These are phyloP conservation scores for Sarcophilus harrisii DNA, from an alignment of 2,797 vertebrate species.

Conservation along the genomic window DNA sequence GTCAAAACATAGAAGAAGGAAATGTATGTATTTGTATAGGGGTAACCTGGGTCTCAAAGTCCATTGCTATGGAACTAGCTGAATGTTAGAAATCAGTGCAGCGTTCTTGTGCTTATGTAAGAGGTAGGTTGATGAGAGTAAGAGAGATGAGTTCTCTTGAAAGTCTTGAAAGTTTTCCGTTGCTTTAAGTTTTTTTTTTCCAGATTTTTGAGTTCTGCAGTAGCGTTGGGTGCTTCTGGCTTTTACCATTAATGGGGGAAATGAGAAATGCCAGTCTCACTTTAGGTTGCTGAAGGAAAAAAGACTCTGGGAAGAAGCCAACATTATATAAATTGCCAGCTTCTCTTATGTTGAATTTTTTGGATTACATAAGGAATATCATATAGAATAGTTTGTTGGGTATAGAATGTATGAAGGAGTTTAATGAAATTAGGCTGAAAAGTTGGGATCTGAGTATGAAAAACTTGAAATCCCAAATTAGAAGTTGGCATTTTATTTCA, in stretches of 20 bases:
- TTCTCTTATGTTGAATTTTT: neutral
- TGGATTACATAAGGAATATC: neutral
- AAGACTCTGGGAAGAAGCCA: neutral
- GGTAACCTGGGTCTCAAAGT: neutral
- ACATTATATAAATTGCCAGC: neutral
- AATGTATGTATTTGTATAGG: neutral
- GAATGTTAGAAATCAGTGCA: neutral
- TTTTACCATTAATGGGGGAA: neutral
- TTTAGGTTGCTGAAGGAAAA: neutral
- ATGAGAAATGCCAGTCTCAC: neutral
- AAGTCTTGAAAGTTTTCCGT: neutral
- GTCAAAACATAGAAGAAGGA: neutral
- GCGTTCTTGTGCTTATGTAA: neutral
- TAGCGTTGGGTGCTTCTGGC: neutral
- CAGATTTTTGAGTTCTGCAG: neutral
- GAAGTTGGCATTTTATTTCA: neutral
- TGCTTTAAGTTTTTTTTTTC: neutral
- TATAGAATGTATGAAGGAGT: neutral
- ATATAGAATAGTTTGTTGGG: neutral
- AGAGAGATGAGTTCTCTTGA: neutral
- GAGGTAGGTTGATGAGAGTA: neutral
- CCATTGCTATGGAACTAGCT: neutral
- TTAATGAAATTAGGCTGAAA: neutral
- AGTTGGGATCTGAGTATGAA: neutral
- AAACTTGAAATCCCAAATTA: neutral